Evolutionary conservation across 2,113 vertebrate species (phyloP), one percentile per base, ranked within the genome.

Genomic region (Neomonachus schauinslandi): DNA sequence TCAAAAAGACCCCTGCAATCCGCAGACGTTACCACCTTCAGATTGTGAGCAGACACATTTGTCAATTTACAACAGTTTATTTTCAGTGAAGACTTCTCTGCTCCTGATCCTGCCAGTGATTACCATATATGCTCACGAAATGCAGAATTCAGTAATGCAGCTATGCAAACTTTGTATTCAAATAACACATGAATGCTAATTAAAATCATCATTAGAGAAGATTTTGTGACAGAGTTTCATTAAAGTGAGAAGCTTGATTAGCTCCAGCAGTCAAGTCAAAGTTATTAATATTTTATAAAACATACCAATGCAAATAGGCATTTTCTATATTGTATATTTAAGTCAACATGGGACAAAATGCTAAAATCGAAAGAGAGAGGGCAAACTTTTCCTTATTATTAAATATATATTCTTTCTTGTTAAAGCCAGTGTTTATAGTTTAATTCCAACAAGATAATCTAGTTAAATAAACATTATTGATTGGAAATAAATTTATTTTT

Each of bases 261-360:
- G 61, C 15, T 94, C 53, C 53, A 72, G 8, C 4, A 90, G 28
- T 53, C 67, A 95, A 69, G 22, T 80, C n/a, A 59, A 59, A 10
- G 36, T 86, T n/a, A 28, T 81, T 42, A 55, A 24, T 96, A 92
- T 86, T 94, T 94, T 89, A 82, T 74, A 69, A 67, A 71, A 61
- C 7, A 14, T 39, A 13, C 11, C 24, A 46, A 31, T 42, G 39
- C 10, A 91, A 42, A 14, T 5, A 42, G 81, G 16, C 13, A 42
- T 76, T 55, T 94, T 85, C 28, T 80, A 8, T 84, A 42, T 49
- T 28, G 5, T 65, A 11, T 63, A 39, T 69, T 88, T 84, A 93
- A 67, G 19, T 88, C 76, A 91, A 28, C 21, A 9, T 74, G n/a
- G 26, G 21, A 95, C 5, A 59, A 89, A 83, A 72, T 55, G 3